These are phyloP conservation scores for Plodia interpunctella DNA, from an alignment of 1,140 invertebrate species.

Conservation along the genomic window DNA sequence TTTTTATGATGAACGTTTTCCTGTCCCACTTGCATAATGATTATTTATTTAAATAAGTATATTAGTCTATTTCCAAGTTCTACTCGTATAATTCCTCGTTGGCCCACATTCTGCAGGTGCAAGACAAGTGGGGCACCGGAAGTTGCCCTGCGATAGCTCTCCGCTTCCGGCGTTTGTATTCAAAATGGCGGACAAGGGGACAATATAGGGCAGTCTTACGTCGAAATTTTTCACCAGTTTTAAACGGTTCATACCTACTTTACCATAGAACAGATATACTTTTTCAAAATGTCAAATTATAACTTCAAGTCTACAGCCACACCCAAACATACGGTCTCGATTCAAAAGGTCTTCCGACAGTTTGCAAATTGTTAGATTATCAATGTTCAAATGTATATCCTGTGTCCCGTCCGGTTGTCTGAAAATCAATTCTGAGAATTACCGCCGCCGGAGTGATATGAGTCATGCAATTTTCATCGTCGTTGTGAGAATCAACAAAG, in stretches of 20 bases:
- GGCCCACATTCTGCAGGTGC: constrained; percentile 5
- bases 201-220: background rate
- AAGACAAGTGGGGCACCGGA: constrained; percentile 5
- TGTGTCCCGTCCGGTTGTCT: background rate
- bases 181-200: constrained; percentile 1
- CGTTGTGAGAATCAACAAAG: no score
- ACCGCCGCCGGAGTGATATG: no score
- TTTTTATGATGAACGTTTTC: no score
- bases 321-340: no score
- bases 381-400: background rate
- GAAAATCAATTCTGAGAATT: no score
- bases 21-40: no score
- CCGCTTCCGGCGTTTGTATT: constrained; percentile 2
- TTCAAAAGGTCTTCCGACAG: no score
- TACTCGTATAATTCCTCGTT: background rate
- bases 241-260: background rate
- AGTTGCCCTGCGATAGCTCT: background rate
- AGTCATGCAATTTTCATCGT: no score
- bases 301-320: no score
- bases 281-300: background rate
- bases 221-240: background rate
- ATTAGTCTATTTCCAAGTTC: no score
- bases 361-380: background rate
- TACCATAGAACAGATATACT: background rate
- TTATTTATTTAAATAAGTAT: no score